Evolutionary conservation across 2,797 vertebrate species (phyloP), one percentile per base, ranked within the genome.

Genomic region (Coilia nasus): DNA sequence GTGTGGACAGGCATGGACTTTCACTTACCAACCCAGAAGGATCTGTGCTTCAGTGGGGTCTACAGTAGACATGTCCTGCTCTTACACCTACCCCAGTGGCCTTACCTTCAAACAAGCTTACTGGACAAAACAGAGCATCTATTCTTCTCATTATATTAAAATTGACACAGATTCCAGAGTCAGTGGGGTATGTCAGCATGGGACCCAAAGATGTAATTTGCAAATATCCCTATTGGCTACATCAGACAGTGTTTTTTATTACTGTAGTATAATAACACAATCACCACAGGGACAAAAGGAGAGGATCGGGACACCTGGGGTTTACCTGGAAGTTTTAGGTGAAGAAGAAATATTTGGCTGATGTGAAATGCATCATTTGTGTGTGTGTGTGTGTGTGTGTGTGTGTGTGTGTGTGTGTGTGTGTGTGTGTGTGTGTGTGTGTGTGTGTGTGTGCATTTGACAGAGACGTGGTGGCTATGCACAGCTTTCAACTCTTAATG

Each of bases 31-130:
- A 41, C 47, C 21, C 7, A 11, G 1, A 14, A 12, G 28, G 6
- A 75, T 88, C 71, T 89, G 90, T 83, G 86, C 84, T 28, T 19
- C 86, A 25, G 80, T 82, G 47, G 54, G 86, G 3, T 86, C 87
- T 81, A 81, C 86, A 57, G 88, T 89, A 57, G 82, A 31, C 3
- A 86, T 89, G 82, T 41, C 0, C 19, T 89, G 87, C 86, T 6
- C 0, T 41, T 86, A 82, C 35, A 41, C 0, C 54, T 46, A 11
- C n/a, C n/a, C n/a, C n/a, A n/a, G n/a, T n/a, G n/a, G n/a, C n/a
- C n/a, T n/a, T n/a, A n/a, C n/a, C n/a, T n/a, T n/a, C n/a, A n/a
- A n/a, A n/a, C n/a, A n/a, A n/a, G n/a, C n/a, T n/a, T n/a, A n/a
- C n/a, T n/a, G 85, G 87, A 84, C 7, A 6, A 85, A 83, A 21